phyloP scores from a whole-genome alignment of 2,113 vertebrate genomes.

The Abramis brama region DNA sequence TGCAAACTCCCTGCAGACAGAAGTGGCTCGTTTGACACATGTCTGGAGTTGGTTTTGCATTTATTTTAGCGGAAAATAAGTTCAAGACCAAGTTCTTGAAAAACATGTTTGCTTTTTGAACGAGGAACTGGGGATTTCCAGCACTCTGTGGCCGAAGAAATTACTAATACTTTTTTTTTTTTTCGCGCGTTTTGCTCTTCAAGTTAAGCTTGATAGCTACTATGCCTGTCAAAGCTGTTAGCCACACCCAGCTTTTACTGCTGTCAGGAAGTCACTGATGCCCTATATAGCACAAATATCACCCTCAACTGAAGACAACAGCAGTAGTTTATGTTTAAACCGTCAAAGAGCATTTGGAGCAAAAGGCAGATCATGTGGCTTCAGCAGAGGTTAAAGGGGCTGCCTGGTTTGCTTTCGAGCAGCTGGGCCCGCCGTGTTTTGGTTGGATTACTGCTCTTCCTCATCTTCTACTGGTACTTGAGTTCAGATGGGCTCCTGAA shows the following conservation, averaged over 20 bases:
- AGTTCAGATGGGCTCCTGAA: constrained; percentile 75
- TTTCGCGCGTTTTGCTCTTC: background rate
- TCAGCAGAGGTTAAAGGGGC: constrained; percentile 91
- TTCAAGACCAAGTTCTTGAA: background rate
- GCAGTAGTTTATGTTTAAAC: background rate
- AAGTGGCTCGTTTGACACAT: background rate
- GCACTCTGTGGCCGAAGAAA: background rate
- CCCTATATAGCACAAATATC: background rate
- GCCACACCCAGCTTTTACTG: constrained; percentile 30
- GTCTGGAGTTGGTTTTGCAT: background rate
- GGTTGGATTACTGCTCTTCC: constrained; percentile 80
- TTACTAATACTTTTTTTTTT: too few species aligned
- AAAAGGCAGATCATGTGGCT: constrained; percentile 82
- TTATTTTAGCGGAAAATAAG: background rate
- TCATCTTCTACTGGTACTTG: constrained; percentile 88
- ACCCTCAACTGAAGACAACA: background rate
- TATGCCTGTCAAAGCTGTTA: background rate
- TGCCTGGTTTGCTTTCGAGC: constrained; percentile 93
- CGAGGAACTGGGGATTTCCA: background rate
- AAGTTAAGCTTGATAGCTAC: background rate
- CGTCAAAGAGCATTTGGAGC: background rate
- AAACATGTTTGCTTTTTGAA: background rate
- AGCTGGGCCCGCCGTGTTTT: constrained; percentile 90
- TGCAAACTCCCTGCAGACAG: background rate
- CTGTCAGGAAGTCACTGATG: constrained; percentile 29